phyloP scores from a whole-genome alignment of 1,140 invertebrate species.

The Orchestia grillus region DNA sequence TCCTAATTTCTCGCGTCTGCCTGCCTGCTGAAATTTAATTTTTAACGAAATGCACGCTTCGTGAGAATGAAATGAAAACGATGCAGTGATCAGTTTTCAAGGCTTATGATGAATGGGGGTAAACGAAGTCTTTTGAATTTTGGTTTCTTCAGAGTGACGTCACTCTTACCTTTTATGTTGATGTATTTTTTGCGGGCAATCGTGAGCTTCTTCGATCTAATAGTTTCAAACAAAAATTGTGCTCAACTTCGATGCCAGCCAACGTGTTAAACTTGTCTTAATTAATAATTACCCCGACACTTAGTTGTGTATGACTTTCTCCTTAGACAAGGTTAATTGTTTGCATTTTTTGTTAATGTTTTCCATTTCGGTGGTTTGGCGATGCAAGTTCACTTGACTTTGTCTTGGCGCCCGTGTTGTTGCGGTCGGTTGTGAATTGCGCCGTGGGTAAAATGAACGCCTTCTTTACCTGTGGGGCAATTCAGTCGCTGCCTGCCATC shows the following conservation, averaged over 20 bases:
- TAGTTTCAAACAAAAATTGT: neutral
- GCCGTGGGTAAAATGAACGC: neutral
- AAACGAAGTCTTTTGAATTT: no score
- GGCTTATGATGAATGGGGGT: no score
- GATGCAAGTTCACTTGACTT: neutral
- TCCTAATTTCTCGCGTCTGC: no score
- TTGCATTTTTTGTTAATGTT: neutral
- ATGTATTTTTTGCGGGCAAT: no score
- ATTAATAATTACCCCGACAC: neutral
- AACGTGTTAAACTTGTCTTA: neutral
- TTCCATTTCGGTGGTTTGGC: neutral
- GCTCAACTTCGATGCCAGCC: neutral
- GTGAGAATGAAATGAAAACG: no score
- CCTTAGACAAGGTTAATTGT: neutral
- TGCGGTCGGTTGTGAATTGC: neutral
- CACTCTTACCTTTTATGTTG: no score
- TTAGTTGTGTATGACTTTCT: neutral
- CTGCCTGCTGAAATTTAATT: no score
- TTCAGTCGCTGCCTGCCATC: neutral
- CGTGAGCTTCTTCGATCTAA: neutral
- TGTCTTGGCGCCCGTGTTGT: no score
- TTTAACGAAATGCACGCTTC: no score
- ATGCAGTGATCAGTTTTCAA: no score
- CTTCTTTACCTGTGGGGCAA: neutral
- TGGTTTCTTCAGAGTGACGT: no score